Evolutionary conservation across 1,140 invertebrate genomes (phyloP), one percentile per base, ranked within the genome.

Genomic region (Saxidomus purpurata): DNA sequence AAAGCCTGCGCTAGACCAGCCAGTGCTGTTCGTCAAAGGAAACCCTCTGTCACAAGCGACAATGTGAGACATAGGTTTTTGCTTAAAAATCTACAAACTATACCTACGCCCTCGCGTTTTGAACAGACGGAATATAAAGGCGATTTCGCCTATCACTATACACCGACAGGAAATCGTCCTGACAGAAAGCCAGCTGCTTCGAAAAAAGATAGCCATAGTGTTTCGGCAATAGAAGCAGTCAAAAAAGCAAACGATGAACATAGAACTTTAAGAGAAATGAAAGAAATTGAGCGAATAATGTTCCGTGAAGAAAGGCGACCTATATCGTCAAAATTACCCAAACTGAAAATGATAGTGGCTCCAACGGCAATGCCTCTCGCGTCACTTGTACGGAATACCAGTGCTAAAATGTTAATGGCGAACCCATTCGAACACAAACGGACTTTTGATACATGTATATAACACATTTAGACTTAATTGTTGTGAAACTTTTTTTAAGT

Each of bases 381-480:
- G 36, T 31, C 55, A 11, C 25, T 79, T n/a, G 71, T 87, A 52
- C 11, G 85, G n/a, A 47, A 19, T 34, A 49, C 85, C 1, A 79
- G 85, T 69, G 85, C 74, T 43, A 87, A 87, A 49, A 87, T 87
- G 85, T 28, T 87, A 15, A 87, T 87, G 85, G 15, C 25, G 31
- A 76, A 79, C 31, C 34, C 55, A 22, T 43, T 25, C 63, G 80
- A 59, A 15, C 4, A 28, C n/a, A 83, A 83, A 69, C 49, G 79
- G 36, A 81, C n/a, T 13, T 67, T 67, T 36, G 28, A n/a, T n/a
- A n/a, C n/a, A n/a, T n/a, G n/a, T n/a, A n/a, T n/a, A n/a, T n/a
- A n/a, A n/a, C n/a, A n/a, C n/a, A n/a, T n/a, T n/a, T n/a, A n/a
- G n/a, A n/a, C n/a, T n/a, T n/a, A n/a, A n/a, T n/a, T n/a, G n/a